These are phyloP conservation scores for Tetrapedia diversipes DNA, from an alignment of 2,888 invertebrate genomes.

Conservation along the genomic window DNA sequence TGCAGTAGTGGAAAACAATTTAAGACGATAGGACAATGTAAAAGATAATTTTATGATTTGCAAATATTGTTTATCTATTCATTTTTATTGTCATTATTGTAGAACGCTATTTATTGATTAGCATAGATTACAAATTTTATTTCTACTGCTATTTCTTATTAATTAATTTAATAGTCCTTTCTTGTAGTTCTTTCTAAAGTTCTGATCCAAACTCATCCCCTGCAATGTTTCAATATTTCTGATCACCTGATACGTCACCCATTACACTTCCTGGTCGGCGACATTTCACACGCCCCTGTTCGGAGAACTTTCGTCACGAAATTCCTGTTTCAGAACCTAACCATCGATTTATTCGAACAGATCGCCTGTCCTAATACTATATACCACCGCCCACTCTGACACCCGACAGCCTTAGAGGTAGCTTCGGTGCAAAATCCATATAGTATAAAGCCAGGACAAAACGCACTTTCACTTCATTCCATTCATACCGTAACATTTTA, in stretches of 20 bases:
- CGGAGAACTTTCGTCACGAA: constrained; percentile 15
- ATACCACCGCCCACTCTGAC: constrained; percentile 27
- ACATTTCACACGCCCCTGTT: constrained; percentile 15
- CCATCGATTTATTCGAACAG: constrained; percentile 12
- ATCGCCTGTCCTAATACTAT: constrained; percentile 14
- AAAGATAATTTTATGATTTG: too few relatives aligned
- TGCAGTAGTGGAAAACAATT: too few relatives aligned
- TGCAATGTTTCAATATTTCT: neutral
- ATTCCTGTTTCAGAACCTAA: constrained; percentile 1
- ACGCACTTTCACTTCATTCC: constrained; percentile 20
- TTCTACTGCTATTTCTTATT: too few relatives aligned
- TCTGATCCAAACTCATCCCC: neutral
- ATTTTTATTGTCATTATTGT: too few relatives aligned
- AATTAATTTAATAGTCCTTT: too few relatives aligned
- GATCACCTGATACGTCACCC: too few relatives aligned
- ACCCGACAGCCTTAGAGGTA: constrained; percentile 10
- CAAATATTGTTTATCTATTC: too few relatives aligned
- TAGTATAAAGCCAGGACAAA: constrained; percentile 5
- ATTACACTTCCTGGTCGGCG: neutral
- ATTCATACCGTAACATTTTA: neutral
- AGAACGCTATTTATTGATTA: too few relatives aligned
- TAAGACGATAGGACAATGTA: too few relatives aligned
- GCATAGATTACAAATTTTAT: too few relatives aligned
- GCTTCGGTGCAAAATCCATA: constrained; percentile 17
- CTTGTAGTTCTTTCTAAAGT: neutral